Evolutionary conservation across 2,113 vertebrate species (phyloP), one percentile per base, ranked within the genome.

Genomic region (Tupaia tana): DNA sequence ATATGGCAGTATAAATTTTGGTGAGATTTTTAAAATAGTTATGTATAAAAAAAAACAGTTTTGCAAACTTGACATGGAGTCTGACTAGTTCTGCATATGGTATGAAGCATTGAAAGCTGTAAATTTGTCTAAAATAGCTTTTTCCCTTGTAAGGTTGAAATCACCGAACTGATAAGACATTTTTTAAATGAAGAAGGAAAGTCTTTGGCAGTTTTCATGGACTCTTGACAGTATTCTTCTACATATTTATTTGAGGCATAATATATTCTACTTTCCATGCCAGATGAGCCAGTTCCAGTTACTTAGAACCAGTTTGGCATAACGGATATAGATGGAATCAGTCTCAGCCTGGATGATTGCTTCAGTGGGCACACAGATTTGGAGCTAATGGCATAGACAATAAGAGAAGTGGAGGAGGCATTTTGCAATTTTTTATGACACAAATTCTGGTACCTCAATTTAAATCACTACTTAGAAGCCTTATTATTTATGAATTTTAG

Each of bases 231-330:
- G 85, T 29, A 74, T 94, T 87, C 83, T 92, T 9, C 77, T 91
- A 69, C 66, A 80, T 97, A 86, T 95, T 96, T 97, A 97, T 96
- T 95, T 96, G 95, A 95, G 80, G 80, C 58, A 91, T 96, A 84
- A 94, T 96, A 29, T 93, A 95, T 91, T 94, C 89, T 58, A 1
- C 19, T 91, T 85, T 87, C 29, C 22, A 14, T 90, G 91, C 91
- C 91, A 94, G 79, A 94, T 91, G 93, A 96, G 22, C 80, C 77
- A 54, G 27, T 93, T 86, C 74, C 81, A 90, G 31, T 70, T 63
- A 84, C 66, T 85, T 74, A 83, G 90, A 87, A 90, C 70, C 2
- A 0, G n/a, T 90, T 77, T 96, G 73, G n/a, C 56, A 75, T 19
- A 56, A 59, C 90, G 74, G 63, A 64, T 94, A 81, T 91, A 22